These are phyloP conservation scores for Dioctria linearis DNA, from an alignment of 2,888 invertebrate genomes.

Conservation along the genomic window DNA sequence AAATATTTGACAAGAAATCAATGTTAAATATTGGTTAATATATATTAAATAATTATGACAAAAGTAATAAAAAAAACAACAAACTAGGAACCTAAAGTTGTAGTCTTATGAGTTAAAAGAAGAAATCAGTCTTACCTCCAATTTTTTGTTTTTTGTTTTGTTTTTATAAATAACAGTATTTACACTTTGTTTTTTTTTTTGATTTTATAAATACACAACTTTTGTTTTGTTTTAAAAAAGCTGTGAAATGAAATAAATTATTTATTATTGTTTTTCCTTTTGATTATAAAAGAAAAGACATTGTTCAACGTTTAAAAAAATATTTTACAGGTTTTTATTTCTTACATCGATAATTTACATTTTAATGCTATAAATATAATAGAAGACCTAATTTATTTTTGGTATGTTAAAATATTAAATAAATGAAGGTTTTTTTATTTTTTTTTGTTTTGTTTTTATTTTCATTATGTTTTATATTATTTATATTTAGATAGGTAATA, in stretches of 20 bases:
- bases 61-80: constrained; percentile 53
- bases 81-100: constrained; percentile 58
- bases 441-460: not conserved
- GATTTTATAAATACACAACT: not conserved
- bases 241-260: no score
- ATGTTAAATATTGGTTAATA: constrained; percentile 38
- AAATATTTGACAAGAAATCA: constrained; percentile 35
- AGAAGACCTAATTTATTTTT: constrained; percentile 38
- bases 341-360: constrained; percentile 42
- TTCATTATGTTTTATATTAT: not conserved
- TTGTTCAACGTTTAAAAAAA: constrained; percentile 37
- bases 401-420: constrained; percentile 22
- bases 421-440: not conserved
- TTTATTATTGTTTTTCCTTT: not conserved
- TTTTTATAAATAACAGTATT: constrained; percentile 55
- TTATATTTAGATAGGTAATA: not conserved
- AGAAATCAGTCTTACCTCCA: constrained; percentile 62
- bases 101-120: constrained; percentile 57
- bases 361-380: constrained; percentile 32
- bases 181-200: constrained; percentile 18
- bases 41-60: constrained; percentile 36
- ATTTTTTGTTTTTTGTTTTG: constrained; percentile 56
- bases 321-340: constrained; percentile 48
- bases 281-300: constrained; percentile 47
- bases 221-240: no score